Conservation (phyloP, 2,888 invertebrate genomes). For the Metallyticus violacea region DNA sequence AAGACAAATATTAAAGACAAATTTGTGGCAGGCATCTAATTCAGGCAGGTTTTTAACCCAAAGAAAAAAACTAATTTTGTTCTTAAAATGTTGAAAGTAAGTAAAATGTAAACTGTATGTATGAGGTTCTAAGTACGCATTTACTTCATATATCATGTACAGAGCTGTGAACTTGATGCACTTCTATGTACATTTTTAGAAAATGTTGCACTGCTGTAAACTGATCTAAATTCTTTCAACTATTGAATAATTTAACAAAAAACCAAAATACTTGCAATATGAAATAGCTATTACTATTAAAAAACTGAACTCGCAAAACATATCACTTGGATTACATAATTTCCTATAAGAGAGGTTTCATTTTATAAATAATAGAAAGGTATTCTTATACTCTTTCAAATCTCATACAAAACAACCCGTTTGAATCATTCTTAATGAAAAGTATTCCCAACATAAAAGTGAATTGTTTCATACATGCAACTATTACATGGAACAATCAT, state of each 20-base stretch:
- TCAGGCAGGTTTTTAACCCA: not conserved
- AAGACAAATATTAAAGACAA: not conserved
- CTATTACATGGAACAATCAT: not conserved
- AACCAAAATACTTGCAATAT: not conserved
- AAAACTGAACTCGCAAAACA: not conserved
- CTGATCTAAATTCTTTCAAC: not conserved
- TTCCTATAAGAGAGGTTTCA: not conserved
- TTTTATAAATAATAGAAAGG: not conserved
- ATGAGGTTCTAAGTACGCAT: not conserved
- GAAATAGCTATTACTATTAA: too few species aligned
- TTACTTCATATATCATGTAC: not conserved
- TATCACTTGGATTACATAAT: not conserved
- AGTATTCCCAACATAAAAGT: not conserved
- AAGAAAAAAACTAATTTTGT: not conserved
- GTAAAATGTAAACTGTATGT: not conserved
- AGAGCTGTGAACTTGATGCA: not conserved
- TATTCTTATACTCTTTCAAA: not conserved
- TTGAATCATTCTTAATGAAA: not conserved
- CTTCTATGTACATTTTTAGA: not conserved
- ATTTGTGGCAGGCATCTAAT: not conserved
- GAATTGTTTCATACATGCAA: not conserved
- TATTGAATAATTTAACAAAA: not conserved
- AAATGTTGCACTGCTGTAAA: not conserved
- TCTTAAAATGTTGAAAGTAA: not conserved
- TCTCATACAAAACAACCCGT: slow-evolving; percentile 1